Percentiles rank a stretch among this genome's conserved stretches.
phyloP scores from a whole-genome alignment of 37 sponge, comb jelly and placozoan species.

The Petrosia ficiformis region DNA sequence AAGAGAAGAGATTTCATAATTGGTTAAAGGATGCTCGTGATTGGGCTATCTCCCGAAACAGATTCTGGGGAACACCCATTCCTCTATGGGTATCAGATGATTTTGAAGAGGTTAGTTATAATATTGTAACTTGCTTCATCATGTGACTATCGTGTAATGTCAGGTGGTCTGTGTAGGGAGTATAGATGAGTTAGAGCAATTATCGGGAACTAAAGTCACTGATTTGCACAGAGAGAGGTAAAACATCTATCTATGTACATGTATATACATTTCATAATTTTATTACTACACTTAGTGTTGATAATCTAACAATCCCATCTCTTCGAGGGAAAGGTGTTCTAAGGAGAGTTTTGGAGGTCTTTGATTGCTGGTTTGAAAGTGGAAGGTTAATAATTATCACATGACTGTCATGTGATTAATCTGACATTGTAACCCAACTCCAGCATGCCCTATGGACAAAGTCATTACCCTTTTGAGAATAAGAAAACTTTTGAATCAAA shows the following conservation, averaged over 20 bases:
- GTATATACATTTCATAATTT: background rate
- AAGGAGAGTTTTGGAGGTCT: conserved; percentile 85
- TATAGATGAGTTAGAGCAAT: conserved; percentile 83
- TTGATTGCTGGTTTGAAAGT: conserved; percentile 99
- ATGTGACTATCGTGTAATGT: too few species aligned
- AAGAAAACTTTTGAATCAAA: conserved; percentile 77
- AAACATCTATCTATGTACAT: background rate
- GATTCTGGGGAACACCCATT: conserved; percentile 99
- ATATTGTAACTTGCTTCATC: too few species aligned
- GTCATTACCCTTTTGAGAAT: conserved; percentile 98
- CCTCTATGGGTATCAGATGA: conserved; percentile 96
- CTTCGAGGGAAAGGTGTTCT: conserved; percentile 76
- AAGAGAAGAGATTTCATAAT: conserved; percentile 97
- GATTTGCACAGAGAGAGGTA: conserved; percentile 95
- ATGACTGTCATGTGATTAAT: background rate
- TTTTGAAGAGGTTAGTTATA: conserved; percentile 71
- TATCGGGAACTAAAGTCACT: conserved; percentile 75
- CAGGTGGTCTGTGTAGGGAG: conserved; percentile 95
- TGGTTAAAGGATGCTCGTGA: conserved; percentile 93
- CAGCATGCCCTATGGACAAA: conserved; percentile 99
- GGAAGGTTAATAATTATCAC: conserved; percentile 57
- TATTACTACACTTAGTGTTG: conserved; percentile 76
- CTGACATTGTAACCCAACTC: background rate
- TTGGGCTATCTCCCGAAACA: conserved; percentile 93
- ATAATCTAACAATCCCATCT: conserved; percentile 91